Base-by-base conservation (phyloP, 2,113 vertebrate genomes). In the Eurypyga helias region DNA sequence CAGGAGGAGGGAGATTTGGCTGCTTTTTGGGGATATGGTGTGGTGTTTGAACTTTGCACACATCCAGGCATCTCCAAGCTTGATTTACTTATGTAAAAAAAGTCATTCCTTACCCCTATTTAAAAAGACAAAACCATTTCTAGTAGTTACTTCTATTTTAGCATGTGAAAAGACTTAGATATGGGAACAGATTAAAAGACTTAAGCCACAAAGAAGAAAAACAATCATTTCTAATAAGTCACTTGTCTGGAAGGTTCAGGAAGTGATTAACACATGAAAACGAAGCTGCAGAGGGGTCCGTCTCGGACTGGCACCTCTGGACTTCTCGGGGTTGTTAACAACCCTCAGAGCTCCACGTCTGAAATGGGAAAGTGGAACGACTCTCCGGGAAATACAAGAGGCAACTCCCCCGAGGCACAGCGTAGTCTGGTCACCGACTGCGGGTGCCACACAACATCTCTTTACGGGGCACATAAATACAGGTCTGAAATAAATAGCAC, bases 341-440 rank as follows among this genome's bases (percentile, higher is more conserved):
- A n/a, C 34, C 11, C 61, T 20, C 75, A 52, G 41, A 45, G 70
- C n/a, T 62, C 57, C 34, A 3, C 0, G 2, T 4, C 46, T 34
- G 13, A 62, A 33, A 7, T 1, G 41, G 54, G 57, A 61, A 73
- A 54, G 21, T 16, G 55, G 69, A 23, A 19, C 0, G 5, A 48
- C 45, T 80, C 60, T 64, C 88, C 1, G 51, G 77, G 67, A 36
- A 84, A 67, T 3, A 31, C 77, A 16, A 4, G 72, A 43, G 54
- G 46, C 3, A 0, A 79, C 38, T 90, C 52, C 52, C 64, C 25
- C 43, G 2, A 10, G 88, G 77, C 79, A 86, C 71, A 49, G 82
- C 0, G 41, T 4, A 9, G 65, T 2, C 33, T 71, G 65, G 17
- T 54, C 73, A 62, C 84, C 1, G 6, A 10, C 0, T 46, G 69